phyloP scores from a whole-genome alignment of 2,797 vertebrate genomes.

The Tamandua tetradactyla region DNA sequence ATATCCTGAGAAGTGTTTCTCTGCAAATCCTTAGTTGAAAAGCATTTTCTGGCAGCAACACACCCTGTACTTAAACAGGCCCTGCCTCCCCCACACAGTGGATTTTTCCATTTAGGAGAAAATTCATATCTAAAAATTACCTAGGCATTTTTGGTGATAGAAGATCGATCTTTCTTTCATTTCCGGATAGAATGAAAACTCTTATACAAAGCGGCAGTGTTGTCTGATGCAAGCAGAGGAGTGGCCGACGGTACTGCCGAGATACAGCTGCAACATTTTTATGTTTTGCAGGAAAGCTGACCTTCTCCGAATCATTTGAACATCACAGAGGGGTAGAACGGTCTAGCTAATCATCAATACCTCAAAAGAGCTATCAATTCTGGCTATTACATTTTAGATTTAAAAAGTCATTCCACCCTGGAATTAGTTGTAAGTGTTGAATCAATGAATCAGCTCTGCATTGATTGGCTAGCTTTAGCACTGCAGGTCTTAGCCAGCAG shows the following conservation, averaged over 20 bases:
- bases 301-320: too few species aligned
- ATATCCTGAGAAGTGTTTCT: accelerated
- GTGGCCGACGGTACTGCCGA: not conserved
- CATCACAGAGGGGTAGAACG: accelerated
- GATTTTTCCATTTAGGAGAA: not conserved
- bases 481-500: not conserved
- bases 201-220: not conserved
- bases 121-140: not conserved
- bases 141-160: not conserved
- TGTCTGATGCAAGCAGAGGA: not conserved
- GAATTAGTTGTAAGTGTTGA: not conserved
- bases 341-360: not conserved
- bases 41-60: not conserved
- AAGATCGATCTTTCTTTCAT: not conserved
- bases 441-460: not conserved
- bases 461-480: not conserved
- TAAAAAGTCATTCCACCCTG: not conserved
- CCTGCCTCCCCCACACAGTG: too few species aligned
- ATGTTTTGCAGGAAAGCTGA: not conserved
- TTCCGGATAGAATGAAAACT: not conserved
- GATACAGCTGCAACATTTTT: accelerated
- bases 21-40: not conserved
- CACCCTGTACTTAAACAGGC: accelerated
- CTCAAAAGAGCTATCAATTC: not conserved
- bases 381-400: not conserved